Evolutionary conservation across 2,113 vertebrate genomes (phyloP).

Genomic region (Galemys pyrenaicus): DNA sequence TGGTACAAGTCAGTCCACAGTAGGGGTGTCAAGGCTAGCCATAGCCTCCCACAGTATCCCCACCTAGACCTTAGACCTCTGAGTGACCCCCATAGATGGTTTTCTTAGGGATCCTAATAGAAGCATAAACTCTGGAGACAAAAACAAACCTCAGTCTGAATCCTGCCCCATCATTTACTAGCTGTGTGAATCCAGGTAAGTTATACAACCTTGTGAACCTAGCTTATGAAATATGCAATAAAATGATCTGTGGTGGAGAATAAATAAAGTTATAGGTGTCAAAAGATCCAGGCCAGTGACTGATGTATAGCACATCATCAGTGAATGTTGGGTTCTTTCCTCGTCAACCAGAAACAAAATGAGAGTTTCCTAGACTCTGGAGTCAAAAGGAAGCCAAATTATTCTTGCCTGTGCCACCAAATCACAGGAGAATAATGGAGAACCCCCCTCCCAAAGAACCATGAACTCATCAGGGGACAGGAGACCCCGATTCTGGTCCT

Average conservation of each 20-base stretch:
- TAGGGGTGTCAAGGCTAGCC: not conserved
- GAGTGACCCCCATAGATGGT: not conserved
- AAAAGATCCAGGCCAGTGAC: not conserved
- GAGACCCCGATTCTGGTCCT: not conserved
- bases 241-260: not conserved
- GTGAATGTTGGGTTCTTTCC: not conserved
- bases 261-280: not conserved
- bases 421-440: not conserved
- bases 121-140: conserved; percentile 24
- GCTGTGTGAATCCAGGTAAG: not conserved
- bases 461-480: not conserved
- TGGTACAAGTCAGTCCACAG: not conserved
- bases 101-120: conserved; percentile 1
- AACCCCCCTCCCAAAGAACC: not conserved
- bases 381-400: conserved; percentile 22
- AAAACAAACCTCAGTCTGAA: not conserved
- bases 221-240: not conserved
- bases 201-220: not conserved
- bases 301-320: not conserved
- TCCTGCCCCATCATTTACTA: not conserved
- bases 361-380: not conserved
- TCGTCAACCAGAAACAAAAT: not conserved
- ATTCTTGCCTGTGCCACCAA: not conserved
- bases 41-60: not conserved
- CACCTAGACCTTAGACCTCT: not conserved